Percentiles rank a stretch among this genome's conserved stretches.
phyloP scores from a whole-genome alignment of 2,888 invertebrate species.

The Tiliacea citrago region DNA sequence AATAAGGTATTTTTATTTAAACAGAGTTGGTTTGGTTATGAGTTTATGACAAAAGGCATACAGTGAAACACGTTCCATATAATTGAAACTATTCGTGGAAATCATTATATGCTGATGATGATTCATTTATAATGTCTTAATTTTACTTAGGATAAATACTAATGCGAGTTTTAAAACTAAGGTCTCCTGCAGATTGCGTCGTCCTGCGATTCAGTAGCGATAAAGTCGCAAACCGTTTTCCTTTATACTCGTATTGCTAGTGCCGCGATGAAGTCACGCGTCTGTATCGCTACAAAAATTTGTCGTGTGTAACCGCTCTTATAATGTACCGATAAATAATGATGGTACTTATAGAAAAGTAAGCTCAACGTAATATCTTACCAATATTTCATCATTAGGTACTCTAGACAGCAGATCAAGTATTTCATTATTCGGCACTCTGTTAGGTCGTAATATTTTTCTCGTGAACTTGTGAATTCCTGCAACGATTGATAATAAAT shows the following conservation, averaged over 20 bases:
- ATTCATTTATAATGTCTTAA: not conserved
- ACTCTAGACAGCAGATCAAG: constrained; percentile 98
- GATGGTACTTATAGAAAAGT: constrained; percentile 6
- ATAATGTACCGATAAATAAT: not conserved
- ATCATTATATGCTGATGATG: not conserved
- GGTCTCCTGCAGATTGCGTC: not conserved
- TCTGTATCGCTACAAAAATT: not conserved
- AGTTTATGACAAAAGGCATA: not conserved
- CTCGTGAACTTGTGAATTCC: constrained; percentile 97
- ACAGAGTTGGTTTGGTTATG: not conserved
- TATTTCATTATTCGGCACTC: constrained; percentile 98
- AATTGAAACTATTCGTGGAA: not conserved
- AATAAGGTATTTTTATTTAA: not conserved
- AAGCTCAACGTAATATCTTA: constrained; percentile 82
- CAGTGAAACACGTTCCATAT: not conserved
- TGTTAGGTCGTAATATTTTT: constrained; percentile 96
- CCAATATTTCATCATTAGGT: constrained; percentile 97
- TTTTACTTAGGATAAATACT: not conserved
- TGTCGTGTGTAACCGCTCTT: too few species aligned
- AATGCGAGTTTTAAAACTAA: not conserved
- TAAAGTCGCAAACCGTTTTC: not conserved
- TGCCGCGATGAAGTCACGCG: not conserved
- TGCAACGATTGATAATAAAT: constrained; percentile 64
- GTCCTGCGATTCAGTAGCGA: not conserved
- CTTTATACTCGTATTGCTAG: not conserved